A percentile compares a stretch with the other conserved stretches of the same genome.
Evolutionary conservation across 1,140 invertebrate species (phyloP).

Genomic region (Steinernema khuongi): DNA sequence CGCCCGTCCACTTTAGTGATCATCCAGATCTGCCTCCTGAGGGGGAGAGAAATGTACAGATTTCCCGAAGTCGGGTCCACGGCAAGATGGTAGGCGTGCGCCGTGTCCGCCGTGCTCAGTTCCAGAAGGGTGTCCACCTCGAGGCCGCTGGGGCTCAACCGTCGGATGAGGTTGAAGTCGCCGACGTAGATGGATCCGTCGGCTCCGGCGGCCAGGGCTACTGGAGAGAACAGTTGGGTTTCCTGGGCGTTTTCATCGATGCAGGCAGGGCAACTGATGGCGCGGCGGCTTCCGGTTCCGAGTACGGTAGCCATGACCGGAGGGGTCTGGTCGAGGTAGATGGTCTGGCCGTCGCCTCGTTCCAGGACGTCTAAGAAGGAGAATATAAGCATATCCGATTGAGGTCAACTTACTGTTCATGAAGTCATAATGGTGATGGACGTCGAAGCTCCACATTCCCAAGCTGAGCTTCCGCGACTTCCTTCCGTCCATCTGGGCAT

Average conservation of each 20-base stretch:
- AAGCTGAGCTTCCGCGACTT: constrained; percentile 94
- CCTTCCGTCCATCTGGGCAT: constrained; percentile 84
- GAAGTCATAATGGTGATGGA: constrained; percentile 94
- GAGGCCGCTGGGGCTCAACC: constrained; percentile 75
- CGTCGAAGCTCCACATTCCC: constrained; percentile 91
- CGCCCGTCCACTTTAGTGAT: constrained; percentile 20
- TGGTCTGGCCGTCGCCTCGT: constrained; percentile 92
- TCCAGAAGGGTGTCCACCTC: constrained; percentile 55
- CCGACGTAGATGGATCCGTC: constrained; percentile 91
- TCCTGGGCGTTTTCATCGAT: constrained; percentile 61
- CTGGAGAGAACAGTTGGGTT: constrained; percentile 78
- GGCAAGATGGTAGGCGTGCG: constrained; percentile 38
- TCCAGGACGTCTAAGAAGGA: constrained; percentile 73
- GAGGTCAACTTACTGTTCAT: constrained; percentile 70
- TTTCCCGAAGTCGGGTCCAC: constrained; percentile 33
- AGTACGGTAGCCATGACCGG: constrained; percentile 82
- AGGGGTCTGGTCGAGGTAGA: constrained; percentile 87
- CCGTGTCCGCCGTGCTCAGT: constrained; percentile 30
- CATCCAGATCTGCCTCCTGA: constrained; percentile 27
- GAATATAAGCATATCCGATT: neutral
- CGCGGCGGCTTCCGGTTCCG: constrained; percentile 82
- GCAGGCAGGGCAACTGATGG: constrained; percentile 61
- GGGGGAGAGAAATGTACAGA: constrained; percentile 36
- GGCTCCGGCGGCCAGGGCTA: constrained; percentile 78
- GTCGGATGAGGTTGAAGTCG: constrained; percentile 87